Evolutionary conservation across 2,113 vertebrate genomes (phyloP).

Genomic region (Salvelinus alpinus): DNA sequence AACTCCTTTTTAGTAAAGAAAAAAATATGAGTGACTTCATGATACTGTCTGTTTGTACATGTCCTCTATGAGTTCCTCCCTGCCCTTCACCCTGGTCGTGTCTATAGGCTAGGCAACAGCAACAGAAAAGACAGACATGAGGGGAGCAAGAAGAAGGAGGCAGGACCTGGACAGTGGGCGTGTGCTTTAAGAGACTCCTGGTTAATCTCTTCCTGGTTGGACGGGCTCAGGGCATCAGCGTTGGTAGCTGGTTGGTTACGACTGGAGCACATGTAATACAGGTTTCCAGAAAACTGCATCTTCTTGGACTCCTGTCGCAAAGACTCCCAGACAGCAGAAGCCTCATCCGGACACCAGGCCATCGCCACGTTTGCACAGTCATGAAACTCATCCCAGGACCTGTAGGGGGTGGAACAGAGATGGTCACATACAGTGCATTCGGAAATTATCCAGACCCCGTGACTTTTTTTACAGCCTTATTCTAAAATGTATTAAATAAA

Average conservation of each 20-base stretch:
- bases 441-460: neutral
- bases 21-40: neutral
- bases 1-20: neutral
- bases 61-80: slow-evolving; percentile 28
- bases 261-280: slow-evolving; percentile 88
- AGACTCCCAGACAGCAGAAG: slow-evolving; percentile 89
- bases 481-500: no score
- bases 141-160: slow-evolving; percentile 40
- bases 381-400: slow-evolving; percentile 95
- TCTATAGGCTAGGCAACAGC: slow-evolving; percentile 64
- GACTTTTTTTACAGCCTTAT: no score
- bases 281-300: slow-evolving; percentile 91
- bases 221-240: slow-evolving; percentile 47
- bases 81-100: no score
- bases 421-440: neutral
- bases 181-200: slow-evolving; percentile 82
- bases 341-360: slow-evolving; percentile 87
- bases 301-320: slow-evolving; percentile 91
- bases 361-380: slow-evolving; percentile 85
- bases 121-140: slow-evolving; percentile 52
- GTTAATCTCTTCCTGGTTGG: slow-evolving; percentile 78
- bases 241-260: slow-evolving; percentile 63
- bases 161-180: slow-evolving; percentile 23
- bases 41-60: slow-evolving; percentile 12
- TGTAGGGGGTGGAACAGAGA: slow-evolving; percentile 51